Evolutionary conservation across 2,888 invertebrate genomes (phyloP), one percentile per base, ranked within the genome.

Genomic region (Caenorhabditis sp.): DNA sequence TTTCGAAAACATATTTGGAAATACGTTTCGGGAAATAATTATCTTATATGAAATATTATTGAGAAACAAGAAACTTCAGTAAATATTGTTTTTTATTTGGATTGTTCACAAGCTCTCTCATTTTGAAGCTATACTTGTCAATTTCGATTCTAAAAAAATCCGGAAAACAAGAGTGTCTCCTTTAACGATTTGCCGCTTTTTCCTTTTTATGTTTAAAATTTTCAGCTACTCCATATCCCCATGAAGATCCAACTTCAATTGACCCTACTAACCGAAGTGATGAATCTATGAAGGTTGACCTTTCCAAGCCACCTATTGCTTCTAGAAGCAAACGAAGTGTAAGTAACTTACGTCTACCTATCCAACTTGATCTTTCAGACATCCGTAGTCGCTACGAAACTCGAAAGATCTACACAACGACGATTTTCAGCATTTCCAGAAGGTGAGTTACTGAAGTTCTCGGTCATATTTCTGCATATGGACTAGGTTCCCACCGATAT

Each of bases 171-270:
- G n/a, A n/a, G n/a, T n/a, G n/a, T n/a, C n/a, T n/a, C n/a, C n/a
- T n/a, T n/a, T n/a, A n/a, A n/a, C n/a, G n/a, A n/a, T n/a, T n/a
- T n/a, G n/a, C n/a, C n/a, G n/a, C n/a, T n/a, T n/a, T n/a, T n/a
- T n/a, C n/a, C n/a, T n/a, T n/a, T n/a, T n/a, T n/a, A n/a, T n/a
- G n/a, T n/a, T n/a, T n/a, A n/a, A n/a, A n/a, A n/a, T n/a, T 61
- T 70, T 53, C 70, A 70, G 70, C 65, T 4, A 70, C 70, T 25
- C 70, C 70, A 12, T 70, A 70, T 50, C 70, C 70, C 31, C 56
- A 60, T 23, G 70, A 70, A 54, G 1, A 61, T 38, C 60, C 61
- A 52, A 26, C 36, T 26, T 60, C 64, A 31, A 31, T 7, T 31
- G 31, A 10, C 4, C 4, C 31, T 7, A 31, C 31, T 31, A 10